Evolutionary conservation across 2,888 invertebrate genomes (phyloP).

Genomic region (Stenodera caucasica): DNA sequence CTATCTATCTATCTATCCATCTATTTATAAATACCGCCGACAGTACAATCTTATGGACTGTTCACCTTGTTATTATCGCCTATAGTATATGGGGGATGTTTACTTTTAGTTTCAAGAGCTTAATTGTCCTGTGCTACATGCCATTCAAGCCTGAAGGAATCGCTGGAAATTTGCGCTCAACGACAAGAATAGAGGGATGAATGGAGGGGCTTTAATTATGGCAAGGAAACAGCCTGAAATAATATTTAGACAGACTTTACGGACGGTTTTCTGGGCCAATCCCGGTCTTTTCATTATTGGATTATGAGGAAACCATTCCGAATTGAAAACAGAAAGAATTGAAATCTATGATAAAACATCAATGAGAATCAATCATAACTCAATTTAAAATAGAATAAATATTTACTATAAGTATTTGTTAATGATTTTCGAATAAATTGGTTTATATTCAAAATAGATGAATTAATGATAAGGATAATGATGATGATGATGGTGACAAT

Average conservation of each 20-base stretch:
- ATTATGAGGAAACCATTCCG: conserved; percentile 4
- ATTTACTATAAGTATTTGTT: background rate
- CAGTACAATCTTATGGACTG: conserved; percentile 13
- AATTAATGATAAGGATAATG: background rate
- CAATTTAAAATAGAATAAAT: background rate
- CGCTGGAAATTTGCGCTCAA: conserved; percentile 21
- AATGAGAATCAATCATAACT: background rate
- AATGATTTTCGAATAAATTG: too few relatives aligned
- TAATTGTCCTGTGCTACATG: conserved; percentile 33
- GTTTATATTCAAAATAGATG: too few relatives aligned
- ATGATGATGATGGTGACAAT: conserved; percentile 12
- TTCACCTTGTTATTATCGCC: conserved; percentile 16
- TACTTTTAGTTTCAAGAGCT: conserved; percentile 39
- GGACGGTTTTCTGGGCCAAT: conserved; percentile 12
- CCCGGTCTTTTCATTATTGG: conserved; percentile 8
- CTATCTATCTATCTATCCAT: background rate
- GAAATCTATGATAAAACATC: background rate
- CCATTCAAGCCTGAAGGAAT: conserved; percentile 21
- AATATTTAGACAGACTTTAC: conserved; percentile 44
- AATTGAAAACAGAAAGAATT: background rate
- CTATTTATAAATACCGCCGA: conserved; percentile 16
- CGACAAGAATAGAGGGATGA: conserved; percentile 25
- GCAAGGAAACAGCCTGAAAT: conserved; percentile 46
- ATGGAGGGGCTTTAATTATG: conserved; percentile 42
- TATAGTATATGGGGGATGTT: conserved; percentile 29